A percentile compares a stretch with the other conserved stretches of the same genome.
These are phyloP conservation scores for Hemistola chrysoprasaria DNA, from an alignment of 2,888 invertebrate species.

Conservation along the genomic window DNA sequence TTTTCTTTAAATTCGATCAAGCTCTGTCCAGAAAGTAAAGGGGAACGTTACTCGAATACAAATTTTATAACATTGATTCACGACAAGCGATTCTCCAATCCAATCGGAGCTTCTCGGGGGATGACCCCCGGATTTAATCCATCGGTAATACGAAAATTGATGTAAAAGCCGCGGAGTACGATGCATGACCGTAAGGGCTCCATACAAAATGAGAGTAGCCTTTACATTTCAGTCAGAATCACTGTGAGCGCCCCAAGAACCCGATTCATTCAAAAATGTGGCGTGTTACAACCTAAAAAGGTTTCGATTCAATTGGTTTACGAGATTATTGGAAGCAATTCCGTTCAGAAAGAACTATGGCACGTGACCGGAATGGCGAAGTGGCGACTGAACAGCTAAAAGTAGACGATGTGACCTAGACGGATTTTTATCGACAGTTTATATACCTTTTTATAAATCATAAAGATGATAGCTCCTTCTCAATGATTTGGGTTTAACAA, in stretches of 20 bases:
- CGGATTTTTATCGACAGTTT: constrained; percentile 47
- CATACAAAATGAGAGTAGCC: constrained; percentile 62
- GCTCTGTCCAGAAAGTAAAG: constrained; percentile 61
- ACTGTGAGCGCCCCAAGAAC: constrained; percentile 38
- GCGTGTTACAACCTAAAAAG: constrained; percentile 62
- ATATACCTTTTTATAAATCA: constrained; percentile 52
- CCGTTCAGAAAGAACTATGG: constrained; percentile 76
- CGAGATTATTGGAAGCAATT: constrained; percentile 73
- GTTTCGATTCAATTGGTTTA: constrained; percentile 68
- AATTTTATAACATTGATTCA: constrained; percentile 77
- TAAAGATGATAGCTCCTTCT: constrained; percentile 1
- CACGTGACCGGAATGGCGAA: constrained; percentile 64
- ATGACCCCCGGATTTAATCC: constrained; percentile 78
- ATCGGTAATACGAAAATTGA: constrained; percentile 81
- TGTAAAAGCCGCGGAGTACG: constrained; percentile 67
- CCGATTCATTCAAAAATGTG: constrained; percentile 55
- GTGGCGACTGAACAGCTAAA: constrained; percentile 43
- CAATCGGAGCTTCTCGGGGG: constrained; percentile 69
- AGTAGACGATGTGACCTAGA: constrained; percentile 41
- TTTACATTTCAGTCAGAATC: constrained; percentile 53
- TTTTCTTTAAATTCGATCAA: constrained; percentile 63
- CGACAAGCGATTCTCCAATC: constrained; percentile 63
- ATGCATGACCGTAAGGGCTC: constrained; percentile 50
- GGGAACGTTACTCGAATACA: constrained; percentile 69
- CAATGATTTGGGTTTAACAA: no score